Percentiles rank a stretch among this genome's conserved stretches.
Evolutionary conservation across 2,888 invertebrate genomes (phyloP).

Genomic region (Seira sanloemensis): DNA sequence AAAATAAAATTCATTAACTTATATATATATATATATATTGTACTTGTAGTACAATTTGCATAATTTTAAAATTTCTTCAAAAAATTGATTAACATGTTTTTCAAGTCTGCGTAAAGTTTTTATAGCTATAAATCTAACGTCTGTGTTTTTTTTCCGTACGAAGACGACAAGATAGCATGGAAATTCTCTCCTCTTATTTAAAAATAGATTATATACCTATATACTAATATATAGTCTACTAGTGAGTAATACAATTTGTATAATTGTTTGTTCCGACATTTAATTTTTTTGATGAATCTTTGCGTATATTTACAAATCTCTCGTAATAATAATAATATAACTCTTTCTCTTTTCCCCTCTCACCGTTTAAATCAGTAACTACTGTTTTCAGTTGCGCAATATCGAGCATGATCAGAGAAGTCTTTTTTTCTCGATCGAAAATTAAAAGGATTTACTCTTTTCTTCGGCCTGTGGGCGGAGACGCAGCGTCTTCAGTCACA

Average conservation of each 20-base stretch:
- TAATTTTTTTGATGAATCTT: slow-evolving; percentile 35
- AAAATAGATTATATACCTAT: too few relatives aligned
- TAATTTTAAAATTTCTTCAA: neutral
- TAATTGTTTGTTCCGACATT: slow-evolving; percentile 24
- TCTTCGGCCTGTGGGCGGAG: slow-evolving; percentile 26
- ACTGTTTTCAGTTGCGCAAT: neutral
- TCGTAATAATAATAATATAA: slow-evolving; percentile 10
- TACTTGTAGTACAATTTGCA: neutral
- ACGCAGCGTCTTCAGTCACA: slow-evolving; percentile 23
- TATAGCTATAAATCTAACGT: too few relatives aligned
- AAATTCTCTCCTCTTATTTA: too few relatives aligned
- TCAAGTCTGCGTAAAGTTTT: neutral
- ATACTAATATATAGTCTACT: slow-evolving; percentile 14
- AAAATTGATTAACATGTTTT: too few relatives aligned
- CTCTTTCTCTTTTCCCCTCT: neutral
- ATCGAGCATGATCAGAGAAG: neutral
- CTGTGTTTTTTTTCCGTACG: too few relatives aligned
- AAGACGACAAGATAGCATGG: too few relatives aligned
- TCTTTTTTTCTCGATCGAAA: too few relatives aligned
- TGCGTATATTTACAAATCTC: slow-evolving; percentile 51
- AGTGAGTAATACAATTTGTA: slow-evolving; percentile 33
- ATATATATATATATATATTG: too few relatives aligned
- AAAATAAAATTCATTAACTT: too few relatives aligned
- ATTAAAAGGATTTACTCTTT: neutral
- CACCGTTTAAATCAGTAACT: slow-evolving; percentile 16